Evolutionary conservation across 2,888 invertebrate species (phyloP).

Genomic region (Fragum sueziense): DNA sequence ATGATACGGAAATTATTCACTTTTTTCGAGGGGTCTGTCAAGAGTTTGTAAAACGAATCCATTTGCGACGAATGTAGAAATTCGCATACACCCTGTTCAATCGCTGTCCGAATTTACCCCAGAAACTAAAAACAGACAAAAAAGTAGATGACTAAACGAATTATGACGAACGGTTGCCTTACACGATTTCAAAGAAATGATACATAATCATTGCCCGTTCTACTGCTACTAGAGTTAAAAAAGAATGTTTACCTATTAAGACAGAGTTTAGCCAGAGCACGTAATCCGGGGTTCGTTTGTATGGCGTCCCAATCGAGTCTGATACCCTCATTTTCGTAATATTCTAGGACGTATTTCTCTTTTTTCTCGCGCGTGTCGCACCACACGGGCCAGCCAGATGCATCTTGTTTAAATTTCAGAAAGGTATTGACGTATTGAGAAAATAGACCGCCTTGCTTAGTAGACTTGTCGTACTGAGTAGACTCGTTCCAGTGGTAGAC

Average conservation of each 20-base stretch:
- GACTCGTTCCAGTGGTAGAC: slow-evolving; percentile 71
- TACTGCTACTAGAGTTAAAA: not conserved
- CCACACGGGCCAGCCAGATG: slow-evolving; percentile 41
- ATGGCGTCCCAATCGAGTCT: slow-evolving; percentile 39
- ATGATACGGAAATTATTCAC: slow-evolving; percentile 32
- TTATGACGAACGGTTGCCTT: no score
- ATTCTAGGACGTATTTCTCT: slow-evolving; percentile 58
- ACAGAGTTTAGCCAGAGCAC: slow-evolving; percentile 47
- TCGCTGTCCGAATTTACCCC: slow-evolving; percentile 61
- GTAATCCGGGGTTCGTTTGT: slow-evolving; percentile 46
- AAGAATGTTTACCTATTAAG: slow-evolving; percentile 32
- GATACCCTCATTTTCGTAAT: slow-evolving; percentile 58
- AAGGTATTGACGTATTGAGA: slow-evolving; percentile 74
- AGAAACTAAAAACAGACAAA: slow-evolving; percentile 24
- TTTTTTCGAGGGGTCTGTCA: slow-evolving; percentile 21
- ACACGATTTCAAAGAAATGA: no score
- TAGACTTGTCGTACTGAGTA: slow-evolving; percentile 48
- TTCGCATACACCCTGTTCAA: slow-evolving; percentile 8
- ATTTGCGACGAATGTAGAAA: slow-evolving; percentile 12
- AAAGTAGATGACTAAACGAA: not conserved
- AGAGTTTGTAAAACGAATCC: slow-evolving; percentile 18
- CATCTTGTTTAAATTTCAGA: slow-evolving; percentile 67
- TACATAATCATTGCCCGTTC: no score
- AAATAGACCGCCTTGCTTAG: slow-evolving; percentile 68
- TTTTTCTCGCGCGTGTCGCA: slow-evolving; percentile 54